These are phyloP conservation scores for Sylvicapra grimmia DNA, from an alignment of 2,113 vertebrate genomes.

Conservation along the genomic window DNA sequence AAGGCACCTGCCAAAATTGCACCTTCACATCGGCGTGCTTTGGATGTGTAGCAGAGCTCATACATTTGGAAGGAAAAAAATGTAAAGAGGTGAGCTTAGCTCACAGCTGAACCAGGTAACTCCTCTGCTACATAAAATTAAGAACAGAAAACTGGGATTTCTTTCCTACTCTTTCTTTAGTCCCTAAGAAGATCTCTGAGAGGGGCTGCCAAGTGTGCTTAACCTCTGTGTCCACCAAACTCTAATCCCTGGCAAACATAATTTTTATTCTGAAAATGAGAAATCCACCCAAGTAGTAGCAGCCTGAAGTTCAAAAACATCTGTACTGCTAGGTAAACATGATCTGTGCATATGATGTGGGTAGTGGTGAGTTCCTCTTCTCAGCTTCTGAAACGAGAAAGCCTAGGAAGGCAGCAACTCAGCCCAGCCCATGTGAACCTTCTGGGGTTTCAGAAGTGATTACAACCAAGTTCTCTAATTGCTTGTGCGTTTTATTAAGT, in stretches of 20 bases:
- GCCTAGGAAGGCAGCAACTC: not conserved
- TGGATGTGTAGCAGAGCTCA: not conserved
- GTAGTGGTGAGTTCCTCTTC: not conserved
- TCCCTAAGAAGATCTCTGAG: conserved; percentile 26
- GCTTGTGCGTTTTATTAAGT: conserved; percentile 60
- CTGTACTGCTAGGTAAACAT: not conserved
- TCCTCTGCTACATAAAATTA: conserved; percentile 9
- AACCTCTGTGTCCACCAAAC: conserved; percentile 50
- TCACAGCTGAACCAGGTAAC: conserved; percentile 44
- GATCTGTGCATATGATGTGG: not conserved
- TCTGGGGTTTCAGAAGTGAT: conserved; percentile 54
- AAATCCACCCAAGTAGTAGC: conserved; percentile 24
- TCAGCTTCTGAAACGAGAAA: not conserved
- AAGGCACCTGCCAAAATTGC: not conserved
- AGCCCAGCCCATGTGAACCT: not conserved
- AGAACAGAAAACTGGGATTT: conserved; percentile 51
- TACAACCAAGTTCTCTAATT: conserved; percentile 36
- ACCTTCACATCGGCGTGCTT: conserved; percentile 27
- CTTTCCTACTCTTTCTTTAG: conserved; percentile 21
- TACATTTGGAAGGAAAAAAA: conserved; percentile 42
- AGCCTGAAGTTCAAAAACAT: conserved; percentile 40
- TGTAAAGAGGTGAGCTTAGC: not conserved
- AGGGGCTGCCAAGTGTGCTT: conserved; percentile 58
- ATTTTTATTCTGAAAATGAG: conserved; percentile 59
- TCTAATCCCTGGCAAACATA: conserved; percentile 40